Evolutionary conservation across 2,888 invertebrate genomes (phyloP), one percentile per base, ranked within the genome.

Genomic region (Eristalinus aeneus): DNA sequence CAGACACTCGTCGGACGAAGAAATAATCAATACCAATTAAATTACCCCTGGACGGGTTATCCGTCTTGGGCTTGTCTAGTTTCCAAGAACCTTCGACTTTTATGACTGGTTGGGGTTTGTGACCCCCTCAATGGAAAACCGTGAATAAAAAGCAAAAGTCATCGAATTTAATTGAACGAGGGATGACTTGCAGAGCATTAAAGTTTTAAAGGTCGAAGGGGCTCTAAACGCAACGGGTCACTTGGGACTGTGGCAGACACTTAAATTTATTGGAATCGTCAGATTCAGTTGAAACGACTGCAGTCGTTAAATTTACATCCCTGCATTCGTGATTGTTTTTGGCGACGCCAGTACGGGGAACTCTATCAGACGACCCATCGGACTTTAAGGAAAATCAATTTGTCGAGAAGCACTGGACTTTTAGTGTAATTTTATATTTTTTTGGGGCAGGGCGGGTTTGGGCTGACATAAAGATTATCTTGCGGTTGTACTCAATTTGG

Each of bases 21-120:
- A 60, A 73, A 85, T 85, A 81, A 85, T 85, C 85, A 81, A 85
- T 85, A 81, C 68, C 85, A 85, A 81, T 85, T 85, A 77, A 77
- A 77, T 32, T 72, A 60, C 72, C 65, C 60, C 60, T 46, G 53
- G 65, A 80, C 65, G 67, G 84, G 72, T 31, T 75, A 72, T 78
- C 56, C 58, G 39, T 73, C 85, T 73, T 81, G 60, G 54, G 58
- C 34, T 56, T 16, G 32, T 69, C 34, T 53, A 67, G 63, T 56
- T 65, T 27, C 31, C 20, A 54, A 23, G 63, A 68, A 68, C 46
- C 76, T 71, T 31, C 56, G 54, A 68, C 16, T 85, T 81, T 77
- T 67, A 73, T 64, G 68, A 56, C 73, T 63, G 10, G 32, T 10
- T 20, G 32, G 34, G 22, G 34, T 65, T 69, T 22, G 27, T 27